A percentile compares a stretch with the other conserved stretches of the same genome.
phyloP scores from a whole-genome alignment of 2,113 vertebrate species.

The Myxocyprinus asiaticus region DNA sequence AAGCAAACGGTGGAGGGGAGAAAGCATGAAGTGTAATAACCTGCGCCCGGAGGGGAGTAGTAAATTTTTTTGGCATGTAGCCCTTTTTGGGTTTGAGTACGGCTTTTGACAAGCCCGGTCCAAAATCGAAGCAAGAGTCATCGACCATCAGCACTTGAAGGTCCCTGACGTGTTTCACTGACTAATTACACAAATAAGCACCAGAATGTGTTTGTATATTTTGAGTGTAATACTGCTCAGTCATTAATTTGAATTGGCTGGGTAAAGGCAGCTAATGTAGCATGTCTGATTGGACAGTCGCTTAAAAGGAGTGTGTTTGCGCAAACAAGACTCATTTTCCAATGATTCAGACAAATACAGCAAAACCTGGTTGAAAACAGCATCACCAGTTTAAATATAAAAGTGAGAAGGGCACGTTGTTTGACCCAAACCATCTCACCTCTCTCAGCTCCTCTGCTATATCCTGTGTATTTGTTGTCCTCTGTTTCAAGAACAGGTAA shows the following conservation, averaged over 20 bases:
- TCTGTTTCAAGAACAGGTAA: constrained; percentile 38
- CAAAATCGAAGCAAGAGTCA: too few relatives aligned
- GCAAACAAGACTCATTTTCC: constrained; percentile 39
- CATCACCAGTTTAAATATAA: constrained; percentile 57
- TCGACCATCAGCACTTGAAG: too few relatives aligned
- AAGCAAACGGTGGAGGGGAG: too few relatives aligned
- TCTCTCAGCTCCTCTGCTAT: constrained; percentile 27
- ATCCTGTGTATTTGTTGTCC: constrained; percentile 47
- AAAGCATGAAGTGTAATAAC: too few relatives aligned
- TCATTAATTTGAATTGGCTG: constrained; percentile 44
- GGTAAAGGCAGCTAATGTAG: constrained; percentile 50
- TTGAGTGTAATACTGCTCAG: background rate
- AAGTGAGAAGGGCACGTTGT: constrained; percentile 8
- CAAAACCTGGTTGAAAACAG: background rate
- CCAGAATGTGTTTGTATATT: constrained; percentile 11
- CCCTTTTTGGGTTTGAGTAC: too few relatives aligned
- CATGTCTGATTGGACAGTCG: constrained; percentile 46
- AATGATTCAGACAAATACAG: constrained; percentile 34
- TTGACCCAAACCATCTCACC: constrained; percentile 60
- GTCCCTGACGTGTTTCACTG: too few relatives aligned
- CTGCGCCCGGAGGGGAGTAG: too few relatives aligned
- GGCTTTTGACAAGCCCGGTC: too few relatives aligned
- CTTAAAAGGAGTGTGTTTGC: background rate
- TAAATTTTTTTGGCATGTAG: too few relatives aligned
- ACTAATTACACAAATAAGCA: background rate